Evolutionary conservation across 2,797 vertebrate species (phyloP).

Genomic region (Podarcis siculus): DNA sequence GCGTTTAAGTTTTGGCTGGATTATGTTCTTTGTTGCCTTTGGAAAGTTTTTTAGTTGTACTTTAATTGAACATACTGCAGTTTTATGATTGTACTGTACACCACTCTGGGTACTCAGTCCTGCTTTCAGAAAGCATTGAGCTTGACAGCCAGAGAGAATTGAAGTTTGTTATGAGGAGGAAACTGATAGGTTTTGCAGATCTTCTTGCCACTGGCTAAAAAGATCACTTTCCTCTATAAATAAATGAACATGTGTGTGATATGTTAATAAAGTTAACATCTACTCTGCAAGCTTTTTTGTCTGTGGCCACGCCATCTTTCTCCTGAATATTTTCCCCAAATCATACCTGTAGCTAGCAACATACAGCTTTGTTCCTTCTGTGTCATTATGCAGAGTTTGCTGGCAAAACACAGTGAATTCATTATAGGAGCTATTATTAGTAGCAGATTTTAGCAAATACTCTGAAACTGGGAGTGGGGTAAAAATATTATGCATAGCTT

Average conservation of each 20-base stretch:
- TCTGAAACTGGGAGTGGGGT: background rate
- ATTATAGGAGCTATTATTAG: background rate
- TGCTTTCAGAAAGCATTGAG: too few relatives aligned
- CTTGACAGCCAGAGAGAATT: background rate
- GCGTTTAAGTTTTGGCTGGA: too few relatives aligned
- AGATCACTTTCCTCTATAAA: background rate
- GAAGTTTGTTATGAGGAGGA: conserved; percentile 23
- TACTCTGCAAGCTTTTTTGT: background rate
- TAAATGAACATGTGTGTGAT: background rate
- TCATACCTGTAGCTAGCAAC: background rate
- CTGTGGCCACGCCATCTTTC: background rate
- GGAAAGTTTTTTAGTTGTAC: too few relatives aligned
- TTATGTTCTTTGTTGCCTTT: too few relatives aligned
- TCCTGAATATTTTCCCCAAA: background rate
- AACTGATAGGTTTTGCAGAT: background rate
- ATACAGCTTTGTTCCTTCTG: background rate
- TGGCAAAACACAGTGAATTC: background rate
- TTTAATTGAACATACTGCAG: too few relatives aligned
- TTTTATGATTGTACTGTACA: too few relatives aligned
- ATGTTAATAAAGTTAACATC: background rate
- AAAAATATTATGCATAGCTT: background rate
- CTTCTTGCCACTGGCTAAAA: fast-evolving
- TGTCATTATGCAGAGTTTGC: background rate
- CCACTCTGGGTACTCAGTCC: too few relatives aligned
- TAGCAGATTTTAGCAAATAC: background rate